phyloP scores from a whole-genome alignment of 2,888 invertebrate genomes.

The Drosophila leonis region DNA sequence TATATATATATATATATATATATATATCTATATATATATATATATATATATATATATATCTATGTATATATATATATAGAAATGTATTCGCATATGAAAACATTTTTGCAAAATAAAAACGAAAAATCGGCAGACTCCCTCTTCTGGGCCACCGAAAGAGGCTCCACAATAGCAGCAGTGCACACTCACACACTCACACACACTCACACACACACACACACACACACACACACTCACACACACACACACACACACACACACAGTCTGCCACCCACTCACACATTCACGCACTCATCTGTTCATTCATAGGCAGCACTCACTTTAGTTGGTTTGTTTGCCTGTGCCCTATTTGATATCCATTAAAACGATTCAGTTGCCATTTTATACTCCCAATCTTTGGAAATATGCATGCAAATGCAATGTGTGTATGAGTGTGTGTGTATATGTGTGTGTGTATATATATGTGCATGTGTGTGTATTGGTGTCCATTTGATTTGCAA shows the following conservation, averaged over 20 bases:
- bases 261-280: conserved; percentile 13
- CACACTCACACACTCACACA: neutral
- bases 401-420: conserved; percentile 52
- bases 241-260: conserved; percentile 6
- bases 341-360: conserved; percentile 81
- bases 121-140: conserved; percentile 27
- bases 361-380: conserved; percentile 77
- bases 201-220: conserved; percentile 1
- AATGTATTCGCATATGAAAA: conserved; percentile 18
- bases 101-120: conserved; percentile 28
- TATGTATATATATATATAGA: neutral
- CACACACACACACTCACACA: conserved; percentile 17
- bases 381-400: conserved; percentile 29
- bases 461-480: conserved; percentile 13
- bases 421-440: conserved; percentile 16
- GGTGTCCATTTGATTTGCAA: conserved; percentile 68
- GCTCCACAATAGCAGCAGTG: conserved; percentile 23
- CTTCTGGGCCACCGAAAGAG: conserved; percentile 10
- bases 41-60: neutral
- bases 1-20: conserved; percentile 25
- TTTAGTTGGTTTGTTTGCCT: conserved; percentile 53
- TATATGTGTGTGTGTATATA: conserved; percentile 5
- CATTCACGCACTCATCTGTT: conserved; percentile 20
- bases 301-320: conserved; percentile 37
- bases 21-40: neutral